Evolutionary conservation across 2,888 invertebrate genomes (phyloP).

Genomic region (Chloromyia formosa): DNA sequence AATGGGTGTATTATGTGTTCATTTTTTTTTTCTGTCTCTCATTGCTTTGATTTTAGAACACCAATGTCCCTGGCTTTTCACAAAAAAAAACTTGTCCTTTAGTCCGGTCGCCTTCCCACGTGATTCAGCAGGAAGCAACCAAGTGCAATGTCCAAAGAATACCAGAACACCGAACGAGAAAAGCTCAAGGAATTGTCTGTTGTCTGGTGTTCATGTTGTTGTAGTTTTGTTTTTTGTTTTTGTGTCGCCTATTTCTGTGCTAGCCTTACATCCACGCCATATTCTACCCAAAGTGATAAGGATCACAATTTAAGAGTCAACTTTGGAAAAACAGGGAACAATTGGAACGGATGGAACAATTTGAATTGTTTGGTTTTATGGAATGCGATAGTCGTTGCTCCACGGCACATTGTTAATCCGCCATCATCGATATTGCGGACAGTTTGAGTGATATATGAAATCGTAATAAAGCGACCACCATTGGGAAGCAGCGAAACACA

Average conservation of each 20-base stretch:
- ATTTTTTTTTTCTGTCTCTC: neutral
- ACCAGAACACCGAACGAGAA: neutral
- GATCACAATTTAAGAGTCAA: slow-evolving; percentile 8
- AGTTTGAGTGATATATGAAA: slow-evolving; percentile 40
- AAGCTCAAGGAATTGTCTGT: neutral
- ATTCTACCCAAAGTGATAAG: neutral
- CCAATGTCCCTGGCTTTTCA: neutral
- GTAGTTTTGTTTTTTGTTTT: neutral
- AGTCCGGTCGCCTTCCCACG: neutral
- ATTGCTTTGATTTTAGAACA: neutral
- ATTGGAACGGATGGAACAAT: slow-evolving; percentile 12
- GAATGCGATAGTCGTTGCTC: too few relatives aligned
- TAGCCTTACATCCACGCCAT: too few relatives aligned
- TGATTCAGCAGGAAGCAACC: neutral
- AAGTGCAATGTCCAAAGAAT: too few relatives aligned
- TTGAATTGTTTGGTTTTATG: slow-evolving; percentile 20
- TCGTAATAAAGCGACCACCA: slow-evolving; percentile 32
- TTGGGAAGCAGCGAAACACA: slow-evolving; percentile 6
- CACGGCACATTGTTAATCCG: slow-evolving; percentile 25
- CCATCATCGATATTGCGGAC: slow-evolving; percentile 39
- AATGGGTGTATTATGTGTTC: neutral
- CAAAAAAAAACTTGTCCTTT: neutral
- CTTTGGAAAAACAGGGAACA: slow-evolving; percentile 1
- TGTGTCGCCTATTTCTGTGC: too few relatives aligned
- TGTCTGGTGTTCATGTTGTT: neutral